Base-by-base conservation (phyloP, 2,797 vertebrate genomes). In the Leptodactylus fallax region DNA sequence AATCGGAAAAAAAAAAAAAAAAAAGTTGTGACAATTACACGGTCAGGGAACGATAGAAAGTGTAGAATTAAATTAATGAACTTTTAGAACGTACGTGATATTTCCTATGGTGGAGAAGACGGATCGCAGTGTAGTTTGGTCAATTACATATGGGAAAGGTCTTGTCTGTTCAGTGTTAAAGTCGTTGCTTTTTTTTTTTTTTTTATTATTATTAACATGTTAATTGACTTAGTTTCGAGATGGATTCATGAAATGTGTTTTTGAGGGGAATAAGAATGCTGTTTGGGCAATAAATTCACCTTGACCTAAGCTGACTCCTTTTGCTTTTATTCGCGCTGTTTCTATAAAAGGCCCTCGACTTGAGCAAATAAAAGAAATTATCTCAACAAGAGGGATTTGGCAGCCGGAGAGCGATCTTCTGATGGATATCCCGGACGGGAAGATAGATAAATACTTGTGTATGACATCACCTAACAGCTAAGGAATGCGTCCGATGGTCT, bases 261-360 rank as follows among this genome's bases (percentile, higher is more conserved):
- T 92, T 94, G 93, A 93, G 91, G 90, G 92, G 92, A 94, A 94
- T 94, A 94, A 93, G 92, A 93, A 93, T 95, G 93, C 91, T 95
- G 92, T 95, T 93, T 92, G 94, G 95, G 95, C 94, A 96, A 96
- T 96, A 96, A 96, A 96, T 94, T 95, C 95, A 96, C 95, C 93
- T 94, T 95, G 94, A 96, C 95, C 94, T 93, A 94, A 93, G 81
- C 72, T 81, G 11, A 49, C 77, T 91, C 60, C 45, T 51, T 83
- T 85, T 90, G 81, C 72, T 88, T 92, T 90, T 92, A 36, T 60
- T 77, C 80, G 6, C 85, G 53, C 4, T 72, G 3, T 84, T 56
- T 55, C 27, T 89, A 79, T 87, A 76, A 85, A 90, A 88, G 72
- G 47, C 81, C 17, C 47, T 17, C 19, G 17, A 23, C 74, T 90